A percentile compares a stretch with the other conserved stretches of the same genome.
Conservation (phyloP, 92 coral and sea anemone genomes). For the Ricordea florida region DNA sequence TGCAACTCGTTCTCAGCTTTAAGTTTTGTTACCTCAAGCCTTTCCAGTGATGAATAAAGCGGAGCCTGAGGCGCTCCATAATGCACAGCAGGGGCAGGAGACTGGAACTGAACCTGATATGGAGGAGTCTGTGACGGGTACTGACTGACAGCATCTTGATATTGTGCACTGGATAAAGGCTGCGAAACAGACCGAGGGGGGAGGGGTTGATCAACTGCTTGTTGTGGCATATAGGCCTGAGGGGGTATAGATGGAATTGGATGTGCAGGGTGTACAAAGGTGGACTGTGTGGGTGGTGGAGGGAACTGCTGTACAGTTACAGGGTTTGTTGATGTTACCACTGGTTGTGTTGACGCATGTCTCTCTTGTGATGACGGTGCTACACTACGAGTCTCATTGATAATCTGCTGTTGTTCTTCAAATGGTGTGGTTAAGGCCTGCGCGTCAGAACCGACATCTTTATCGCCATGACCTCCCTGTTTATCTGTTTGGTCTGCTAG, state of each 20-base stretch:
- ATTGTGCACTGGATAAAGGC: background rate
- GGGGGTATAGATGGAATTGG: background rate
- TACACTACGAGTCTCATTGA: too few relatives aligned
- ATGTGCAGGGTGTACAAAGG: background rate
- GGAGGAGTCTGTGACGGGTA: constrained; percentile 11
- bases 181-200: constrained; percentile 5
- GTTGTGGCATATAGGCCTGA: constrained; percentile 9
- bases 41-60: constrained; percentile 33
- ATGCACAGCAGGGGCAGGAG: constrained; percentile 2
- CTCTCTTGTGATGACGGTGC: too few relatives aligned
- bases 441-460: too few relatives aligned
- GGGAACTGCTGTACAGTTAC: constrained; percentile 7
- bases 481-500: background rate
- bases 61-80: constrained; percentile 12
- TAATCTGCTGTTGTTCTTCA: background rate
- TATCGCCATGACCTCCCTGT: background rate
- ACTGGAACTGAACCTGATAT: constrained; percentile 46
- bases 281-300: background rate
- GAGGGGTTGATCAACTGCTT: constrained; percentile 1
- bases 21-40: constrained; percentile 50
- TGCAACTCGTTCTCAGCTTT: constrained; percentile 53
- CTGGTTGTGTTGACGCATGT: too few relatives aligned
- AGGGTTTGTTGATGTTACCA: too few relatives aligned
- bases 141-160: background rate
- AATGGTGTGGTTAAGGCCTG: background rate